Percentiles rank a stretch among this genome's conserved stretches.
These are phyloP conservation scores for Gryllus longicercus DNA, from an alignment of 2,888 invertebrate species.

Conservation along the genomic window DNA sequence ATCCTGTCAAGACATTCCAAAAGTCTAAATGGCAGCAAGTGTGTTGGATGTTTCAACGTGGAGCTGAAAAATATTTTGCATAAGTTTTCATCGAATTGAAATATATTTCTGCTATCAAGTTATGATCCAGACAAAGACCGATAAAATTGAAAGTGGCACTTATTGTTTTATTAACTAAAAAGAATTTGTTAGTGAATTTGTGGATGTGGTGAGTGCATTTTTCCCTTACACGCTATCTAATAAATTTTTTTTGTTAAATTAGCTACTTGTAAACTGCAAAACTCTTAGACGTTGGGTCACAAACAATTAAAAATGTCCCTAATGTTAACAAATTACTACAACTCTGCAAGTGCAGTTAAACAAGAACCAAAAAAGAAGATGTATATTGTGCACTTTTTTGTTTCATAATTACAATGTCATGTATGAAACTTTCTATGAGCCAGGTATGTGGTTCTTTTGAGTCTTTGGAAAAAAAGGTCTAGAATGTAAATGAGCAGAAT, in stretches of 20 bases:
- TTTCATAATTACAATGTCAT: neutral
- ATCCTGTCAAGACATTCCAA: constrained; percentile 17
- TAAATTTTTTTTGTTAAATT: neutral
- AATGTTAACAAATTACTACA: neutral
- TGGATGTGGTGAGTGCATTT: constrained; percentile 6
- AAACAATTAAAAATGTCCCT: neutral
- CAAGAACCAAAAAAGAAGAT: neutral
- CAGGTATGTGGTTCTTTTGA: neutral
- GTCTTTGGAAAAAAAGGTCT: neutral
- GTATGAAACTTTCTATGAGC: neutral
- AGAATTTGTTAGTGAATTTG: neutral
- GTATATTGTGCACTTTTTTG: constrained; percentile 1
- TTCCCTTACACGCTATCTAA: neutral
- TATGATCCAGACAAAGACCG: neutral
- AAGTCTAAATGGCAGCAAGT: neutral
- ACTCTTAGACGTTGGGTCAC: neutral
- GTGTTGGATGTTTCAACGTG: neutral
- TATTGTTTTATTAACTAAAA: neutral
- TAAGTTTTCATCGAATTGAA: neutral
- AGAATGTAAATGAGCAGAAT: neutral
- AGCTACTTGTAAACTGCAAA: neutral
- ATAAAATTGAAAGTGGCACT: neutral
- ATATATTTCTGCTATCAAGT: neutral
- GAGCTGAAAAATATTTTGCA: neutral
- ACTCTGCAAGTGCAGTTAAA: neutral